phyloP scores from a whole-genome alignment of 2,113 vertebrate genomes.

The Myxocyprinus asiaticus region DNA sequence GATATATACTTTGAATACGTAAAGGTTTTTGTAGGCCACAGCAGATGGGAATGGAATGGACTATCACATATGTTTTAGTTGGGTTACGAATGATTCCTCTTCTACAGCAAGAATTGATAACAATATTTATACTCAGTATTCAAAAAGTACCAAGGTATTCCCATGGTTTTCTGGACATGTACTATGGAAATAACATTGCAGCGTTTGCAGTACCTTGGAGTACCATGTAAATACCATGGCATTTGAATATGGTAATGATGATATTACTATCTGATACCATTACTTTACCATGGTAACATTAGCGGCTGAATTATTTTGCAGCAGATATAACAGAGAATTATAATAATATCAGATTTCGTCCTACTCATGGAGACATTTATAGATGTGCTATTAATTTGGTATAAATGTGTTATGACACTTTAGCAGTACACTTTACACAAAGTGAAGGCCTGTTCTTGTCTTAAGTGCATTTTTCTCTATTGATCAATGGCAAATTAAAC shows the following conservation, averaged over 20 bases:
- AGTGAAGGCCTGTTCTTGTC: not conserved
- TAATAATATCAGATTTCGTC: not conserved
- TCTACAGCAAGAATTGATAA: too few relatives aligned
- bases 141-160: too few relatives aligned
- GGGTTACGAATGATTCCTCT: not conserved
- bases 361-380: not conserved
- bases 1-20: not conserved
- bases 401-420: not conserved
- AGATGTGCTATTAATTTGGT: not conserved
- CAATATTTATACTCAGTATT: too few relatives aligned
- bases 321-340: not conserved
- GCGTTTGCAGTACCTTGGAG: too few relatives aligned
- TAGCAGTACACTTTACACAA: too few relatives aligned
- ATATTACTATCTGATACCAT: too few relatives aligned
- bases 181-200: too few relatives aligned
- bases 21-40: not conserved
- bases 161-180: too few relatives aligned
- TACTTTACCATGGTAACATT: too few relatives aligned
- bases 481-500: constrained; percentile 27
- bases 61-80: not conserved
- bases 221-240: too few relatives aligned
- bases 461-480: constrained; percentile 9
- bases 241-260: too few relatives aligned
- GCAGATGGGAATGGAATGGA: not conserved
- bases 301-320: too few relatives aligned